phyloP scores from a whole-genome alignment of 2,797 vertebrate genomes.

The Champsocephalus esox region DNA sequence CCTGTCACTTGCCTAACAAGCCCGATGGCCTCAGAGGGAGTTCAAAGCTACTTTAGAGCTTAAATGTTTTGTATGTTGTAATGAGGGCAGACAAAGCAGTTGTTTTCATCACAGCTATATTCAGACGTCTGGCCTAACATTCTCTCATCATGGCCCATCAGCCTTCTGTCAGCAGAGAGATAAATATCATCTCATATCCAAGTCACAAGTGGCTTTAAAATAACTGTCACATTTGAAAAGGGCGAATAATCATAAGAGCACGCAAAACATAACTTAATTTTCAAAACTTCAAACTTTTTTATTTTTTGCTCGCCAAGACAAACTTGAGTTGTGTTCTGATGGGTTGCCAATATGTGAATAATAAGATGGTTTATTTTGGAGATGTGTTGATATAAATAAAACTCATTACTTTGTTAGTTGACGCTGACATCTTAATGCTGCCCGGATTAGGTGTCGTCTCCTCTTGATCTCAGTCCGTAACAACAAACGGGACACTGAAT shows the following conservation, averaged over 20 bases:
- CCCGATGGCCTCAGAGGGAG: background rate
- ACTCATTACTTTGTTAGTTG: conserved; percentile 31
- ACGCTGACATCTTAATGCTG: conserved; percentile 49
- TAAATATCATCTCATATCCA: conserved; percentile 45
- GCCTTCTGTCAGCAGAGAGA: conserved; percentile 37
- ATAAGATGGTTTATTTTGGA: conserved; percentile 5
- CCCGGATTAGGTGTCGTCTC: conserved; percentile 48
- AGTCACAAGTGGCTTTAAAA: conserved; percentile 22
- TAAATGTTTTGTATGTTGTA: conserved; percentile 44
- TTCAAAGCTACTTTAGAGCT: background rate
- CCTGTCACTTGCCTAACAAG: conserved; percentile 14
- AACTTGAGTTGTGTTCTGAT: background rate
- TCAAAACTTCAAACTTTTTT: conserved; percentile 1
- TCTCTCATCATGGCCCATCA: background rate
- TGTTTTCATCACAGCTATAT: conserved; percentile 57
- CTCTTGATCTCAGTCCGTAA: conserved; percentile 16
- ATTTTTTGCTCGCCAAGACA: background rate
- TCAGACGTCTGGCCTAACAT: conserved; percentile 47
- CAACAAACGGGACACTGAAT: conserved; percentile 6
- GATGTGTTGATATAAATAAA: conserved; percentile 43
- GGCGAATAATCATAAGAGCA: conserved; percentile 23
- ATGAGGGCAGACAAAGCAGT: conserved; percentile 52
- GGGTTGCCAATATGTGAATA: background rate
- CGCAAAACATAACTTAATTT: background rate
- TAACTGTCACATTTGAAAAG: conserved; percentile 39